Percentiles rank a stretch among this genome's conserved stretches.
Evolutionary conservation across 2,888 invertebrate genomes (phyloP).

Genomic region (Caenorhabditis sinica): DNA sequence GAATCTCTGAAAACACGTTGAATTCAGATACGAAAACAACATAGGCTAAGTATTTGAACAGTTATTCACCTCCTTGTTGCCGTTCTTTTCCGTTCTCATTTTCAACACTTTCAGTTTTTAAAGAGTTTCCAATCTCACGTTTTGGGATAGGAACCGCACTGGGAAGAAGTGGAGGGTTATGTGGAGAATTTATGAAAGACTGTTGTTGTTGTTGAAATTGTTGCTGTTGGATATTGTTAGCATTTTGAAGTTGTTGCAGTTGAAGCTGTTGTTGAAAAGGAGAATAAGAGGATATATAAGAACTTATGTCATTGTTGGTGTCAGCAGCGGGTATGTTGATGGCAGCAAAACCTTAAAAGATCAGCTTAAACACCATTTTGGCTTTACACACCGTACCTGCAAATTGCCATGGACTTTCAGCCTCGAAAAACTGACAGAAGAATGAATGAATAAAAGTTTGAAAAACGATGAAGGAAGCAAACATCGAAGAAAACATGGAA

Average conservation of each 20-base stretch:
- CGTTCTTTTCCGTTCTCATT: constrained; percentile 28
- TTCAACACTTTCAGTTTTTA: constrained; percentile 21
- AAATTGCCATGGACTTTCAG: constrained; percentile 11
- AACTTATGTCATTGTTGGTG: constrained; percentile 10
- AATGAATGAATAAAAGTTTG: background rate
- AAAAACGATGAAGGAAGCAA: background rate
- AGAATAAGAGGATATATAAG: constrained; percentile 6
- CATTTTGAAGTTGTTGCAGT: constrained; percentile 5
- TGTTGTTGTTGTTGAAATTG: constrained; percentile 24
- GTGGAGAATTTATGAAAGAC: constrained; percentile 9
- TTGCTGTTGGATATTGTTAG: constrained; percentile 5
- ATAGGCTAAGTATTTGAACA: background rate
- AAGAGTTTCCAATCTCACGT: constrained; percentile 44
- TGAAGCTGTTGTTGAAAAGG: constrained; percentile 37
- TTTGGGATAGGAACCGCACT: constrained; percentile 27
- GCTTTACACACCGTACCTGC: background rate
- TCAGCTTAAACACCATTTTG: background rate
- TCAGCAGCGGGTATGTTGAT: constrained; percentile 40
- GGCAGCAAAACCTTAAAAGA: constrained; percentile 46
- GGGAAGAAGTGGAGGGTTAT: constrained; percentile 19
- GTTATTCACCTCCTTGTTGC: constrained; percentile 53
- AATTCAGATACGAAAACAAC: too few species aligned
- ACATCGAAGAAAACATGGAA: constrained; percentile 1
- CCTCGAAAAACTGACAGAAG: constrained; percentile 22
- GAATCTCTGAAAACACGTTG: constrained; percentile 39